Evolutionary conservation across 2,797 vertebrate species (phyloP).

Genomic region (Fundulus diaphanus): DNA sequence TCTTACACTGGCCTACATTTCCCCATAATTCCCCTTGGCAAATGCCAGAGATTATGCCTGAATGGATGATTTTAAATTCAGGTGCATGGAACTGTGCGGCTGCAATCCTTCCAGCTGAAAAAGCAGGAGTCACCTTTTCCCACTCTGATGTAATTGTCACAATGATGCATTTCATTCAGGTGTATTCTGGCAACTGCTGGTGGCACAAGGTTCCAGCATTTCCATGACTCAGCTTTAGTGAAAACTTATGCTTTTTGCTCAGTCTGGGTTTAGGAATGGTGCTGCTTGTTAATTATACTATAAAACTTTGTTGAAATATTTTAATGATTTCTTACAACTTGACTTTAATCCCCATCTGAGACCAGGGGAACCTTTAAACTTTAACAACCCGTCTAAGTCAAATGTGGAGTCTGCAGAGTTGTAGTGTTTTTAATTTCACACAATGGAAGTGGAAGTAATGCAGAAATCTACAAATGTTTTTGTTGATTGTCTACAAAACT

Average conservation of each 20-base stretch:
- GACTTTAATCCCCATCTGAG: background rate
- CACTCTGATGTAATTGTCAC: constrained; percentile 25
- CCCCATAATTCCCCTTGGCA: constrained; percentile 43
- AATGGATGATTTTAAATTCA: constrained; percentile 44
- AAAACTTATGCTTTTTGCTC: background rate
- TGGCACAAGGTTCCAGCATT: background rate
- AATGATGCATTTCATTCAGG: constrained; percentile 9
- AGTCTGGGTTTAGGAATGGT: background rate
- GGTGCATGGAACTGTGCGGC: constrained; percentile 35
- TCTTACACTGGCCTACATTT: constrained; percentile 60
- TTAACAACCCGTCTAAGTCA: background rate
- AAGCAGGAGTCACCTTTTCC: constrained; percentile 20
- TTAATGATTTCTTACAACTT: background rate
- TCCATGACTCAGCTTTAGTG: background rate
- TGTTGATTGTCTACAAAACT: background rate
- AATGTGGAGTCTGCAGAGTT: background rate
- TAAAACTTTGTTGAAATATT: too few species aligned
- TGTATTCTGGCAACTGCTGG: constrained; percentile 5
- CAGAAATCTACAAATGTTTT: background rate
- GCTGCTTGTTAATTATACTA: background rate
- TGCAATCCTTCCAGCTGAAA: constrained; percentile 30
- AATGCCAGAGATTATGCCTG: constrained; percentile 35
- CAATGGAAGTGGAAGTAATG: background rate
- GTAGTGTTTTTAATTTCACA: background rate
- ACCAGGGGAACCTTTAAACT: background rate